Percentiles rank a stretch among this genome's conserved stretches.
Evolutionary conservation across 35 echinoderm and acorn worm genomes (phyloP).

Genomic region (Patiria miniata): DNA sequence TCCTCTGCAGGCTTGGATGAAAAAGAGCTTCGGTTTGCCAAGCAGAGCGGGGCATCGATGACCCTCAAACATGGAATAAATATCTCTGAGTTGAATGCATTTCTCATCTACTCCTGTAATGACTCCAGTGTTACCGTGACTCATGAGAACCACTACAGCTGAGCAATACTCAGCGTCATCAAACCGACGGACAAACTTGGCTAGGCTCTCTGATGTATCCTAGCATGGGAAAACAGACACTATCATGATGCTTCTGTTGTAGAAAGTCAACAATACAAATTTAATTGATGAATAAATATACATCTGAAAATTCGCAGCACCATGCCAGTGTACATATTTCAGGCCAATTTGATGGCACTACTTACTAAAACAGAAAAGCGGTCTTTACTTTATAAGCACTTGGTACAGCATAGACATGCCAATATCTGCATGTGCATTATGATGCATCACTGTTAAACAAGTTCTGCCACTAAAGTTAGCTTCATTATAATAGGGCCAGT

Average conservation of each 20-base stretch:
- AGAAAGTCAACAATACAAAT: neutral
- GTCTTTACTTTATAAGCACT: too few species aligned
- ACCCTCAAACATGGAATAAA: conserved; percentile 28
- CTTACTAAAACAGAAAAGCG: too few species aligned
- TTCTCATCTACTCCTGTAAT: conserved; percentile 19
- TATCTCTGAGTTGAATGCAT: conserved; percentile 3
- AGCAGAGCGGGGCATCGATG: conserved; percentile 7
- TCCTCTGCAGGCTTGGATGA: conserved; percentile 41
- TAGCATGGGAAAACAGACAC: neutral
- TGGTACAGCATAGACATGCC: too few species aligned
- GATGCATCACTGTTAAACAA: too few species aligned
- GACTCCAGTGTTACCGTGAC: conserved; percentile 21
- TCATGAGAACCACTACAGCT: conserved; percentile 26
- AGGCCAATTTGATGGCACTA: too few species aligned
- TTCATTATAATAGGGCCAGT: too few species aligned
- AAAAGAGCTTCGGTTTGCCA: conserved; percentile 40
- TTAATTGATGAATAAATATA: neutral
- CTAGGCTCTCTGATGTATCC: neutral
- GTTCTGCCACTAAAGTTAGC: too few species aligned
- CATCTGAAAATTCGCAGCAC: neutral
- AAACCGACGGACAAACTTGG: conserved; percentile 1
- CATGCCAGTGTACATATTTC: too few species aligned
- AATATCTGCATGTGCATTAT: too few species aligned
- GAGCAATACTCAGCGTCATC: neutral
- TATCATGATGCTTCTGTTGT: neutral